Base-by-base conservation (phyloP, 2,888 invertebrate species). In the Dermolepida albohirtum region DNA sequence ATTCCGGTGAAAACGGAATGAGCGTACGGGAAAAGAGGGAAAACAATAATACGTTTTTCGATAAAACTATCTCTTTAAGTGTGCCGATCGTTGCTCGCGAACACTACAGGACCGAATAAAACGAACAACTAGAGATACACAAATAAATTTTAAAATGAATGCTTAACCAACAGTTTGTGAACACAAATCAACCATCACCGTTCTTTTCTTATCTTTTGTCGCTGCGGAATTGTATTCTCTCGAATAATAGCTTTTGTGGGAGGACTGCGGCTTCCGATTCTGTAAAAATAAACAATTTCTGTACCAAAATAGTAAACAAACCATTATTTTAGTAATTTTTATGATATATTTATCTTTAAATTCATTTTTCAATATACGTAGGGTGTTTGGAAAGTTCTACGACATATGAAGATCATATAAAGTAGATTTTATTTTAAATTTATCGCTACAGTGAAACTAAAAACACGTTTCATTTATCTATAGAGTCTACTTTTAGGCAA, bases 201-300 rank as follows among this genome's bases (percentile, higher is more conserved):
- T 44, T 44, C 44, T 59, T 59, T 8, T 27, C 59, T 47, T 59
- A 59, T 59, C 59, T 44, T 59, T 59, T 47, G 44, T 59, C 59
- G 29, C 44, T 44, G 59, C 29, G 44, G 43, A 44, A 59, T 59
- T 59, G 59, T 44, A 27, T 44, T 59, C 44, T 44, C 44, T 27
- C 29, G 44, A 59, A 47, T 59, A 59, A 59, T 59, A 29, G 59
- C 59, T 29, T 59, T 59, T 59, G 59, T 59, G 27, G 59, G 6
- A 14, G 6, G 34, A 34, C 14, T 14, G 5, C 1, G 12, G 2
- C 12, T 34, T 34, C 29, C 51, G 27, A 6, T 29, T 1, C 12
- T 34, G 12, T 12, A 34, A 14, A 14, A n/a, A n/a, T 12, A 29
- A 52, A 34, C 6, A 8, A 34, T 14, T 34, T 34, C 34, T 5